These are phyloP conservation scores for Cebus imitator DNA, from an alignment of 2,113 vertebrate genomes.

Conservation along the genomic window DNA sequence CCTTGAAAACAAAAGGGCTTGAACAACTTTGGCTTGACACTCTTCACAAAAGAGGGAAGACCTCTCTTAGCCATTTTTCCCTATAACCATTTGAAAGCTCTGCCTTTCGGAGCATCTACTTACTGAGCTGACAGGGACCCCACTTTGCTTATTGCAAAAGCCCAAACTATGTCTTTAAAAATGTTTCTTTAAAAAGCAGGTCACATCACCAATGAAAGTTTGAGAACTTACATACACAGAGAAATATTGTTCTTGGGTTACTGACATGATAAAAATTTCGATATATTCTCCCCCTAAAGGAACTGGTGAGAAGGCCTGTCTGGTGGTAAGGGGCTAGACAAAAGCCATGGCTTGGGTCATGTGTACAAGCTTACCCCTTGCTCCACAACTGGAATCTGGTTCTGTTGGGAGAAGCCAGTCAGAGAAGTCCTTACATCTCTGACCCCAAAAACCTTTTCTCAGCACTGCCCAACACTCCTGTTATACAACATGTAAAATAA, in stretches of 20 bases:
- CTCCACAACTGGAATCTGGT: neutral
- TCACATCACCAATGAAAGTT: neutral
- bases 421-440: slow-evolving; percentile 54
- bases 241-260: slow-evolving; percentile 45
- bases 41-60: neutral
- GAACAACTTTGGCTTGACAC: neutral
- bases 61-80: neutral
- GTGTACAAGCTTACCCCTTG: neutral
- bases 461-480: slow-evolving; percentile 59
- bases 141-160: neutral
- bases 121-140: neutral
- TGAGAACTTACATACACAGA: neutral
- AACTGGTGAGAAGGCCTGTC: neutral
- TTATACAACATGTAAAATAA: slow-evolving; percentile 77
- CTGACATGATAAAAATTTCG: neutral
- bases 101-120: neutral
- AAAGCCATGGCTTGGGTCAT: neutral
- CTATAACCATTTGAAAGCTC: neutral
- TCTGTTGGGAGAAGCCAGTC: slow-evolving; percentile 4
- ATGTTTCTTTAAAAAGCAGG: slow-evolving; percentile 42
- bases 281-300: neutral
- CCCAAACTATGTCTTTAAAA: slow-evolving; percentile 37
- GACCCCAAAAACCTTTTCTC: slow-evolving; percentile 61
- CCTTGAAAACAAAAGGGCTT: neutral
- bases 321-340: neutral